Evolutionary conservation across 1,140 invertebrate genomes (phyloP).

Genomic region (Apocrypta bakeri): DNA sequence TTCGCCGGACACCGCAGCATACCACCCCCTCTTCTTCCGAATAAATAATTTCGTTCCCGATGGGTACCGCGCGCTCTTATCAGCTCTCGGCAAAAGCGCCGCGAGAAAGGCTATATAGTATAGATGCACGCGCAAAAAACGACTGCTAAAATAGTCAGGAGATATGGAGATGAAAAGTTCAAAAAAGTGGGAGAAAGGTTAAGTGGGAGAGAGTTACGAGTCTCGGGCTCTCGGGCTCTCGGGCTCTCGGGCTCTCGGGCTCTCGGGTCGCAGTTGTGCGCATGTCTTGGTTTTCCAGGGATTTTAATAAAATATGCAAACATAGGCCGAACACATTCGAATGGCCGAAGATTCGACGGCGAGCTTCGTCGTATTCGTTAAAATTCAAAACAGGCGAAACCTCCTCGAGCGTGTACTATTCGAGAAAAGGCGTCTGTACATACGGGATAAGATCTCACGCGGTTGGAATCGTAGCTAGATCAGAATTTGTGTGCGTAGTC

Average conservation of each 20-base stretch:
- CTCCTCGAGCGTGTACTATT: no score
- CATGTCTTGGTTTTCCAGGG: not conserved
- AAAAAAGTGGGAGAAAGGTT: not conserved
- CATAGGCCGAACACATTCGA: not conserved
- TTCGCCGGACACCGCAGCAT: not conserved
- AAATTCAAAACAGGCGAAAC: conserved; percentile 31
- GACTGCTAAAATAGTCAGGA: not conserved
- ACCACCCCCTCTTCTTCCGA: not conserved
- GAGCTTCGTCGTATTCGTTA: conserved; percentile 11
- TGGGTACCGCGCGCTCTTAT: not conserved
- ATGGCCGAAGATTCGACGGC: not conserved
- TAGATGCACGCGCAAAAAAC: not conserved
- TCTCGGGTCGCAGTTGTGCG: no score
- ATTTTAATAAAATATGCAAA: conserved; percentile 32
- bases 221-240: no score
- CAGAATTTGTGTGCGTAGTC: conserved; percentile 14
- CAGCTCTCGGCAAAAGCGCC: not conserved
- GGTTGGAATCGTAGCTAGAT: conserved; percentile 18
- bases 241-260: no score
- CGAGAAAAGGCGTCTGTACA: not conserved
- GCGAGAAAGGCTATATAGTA: not conserved
- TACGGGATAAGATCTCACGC: not conserved
- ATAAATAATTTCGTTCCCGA: conserved; percentile 18
- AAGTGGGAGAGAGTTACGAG: not conserved
- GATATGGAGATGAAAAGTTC: not conserved